Evolutionary conservation across 2,113 vertebrate genomes (phyloP).

Genomic region (Chloropsis cyanopogon): DNA sequence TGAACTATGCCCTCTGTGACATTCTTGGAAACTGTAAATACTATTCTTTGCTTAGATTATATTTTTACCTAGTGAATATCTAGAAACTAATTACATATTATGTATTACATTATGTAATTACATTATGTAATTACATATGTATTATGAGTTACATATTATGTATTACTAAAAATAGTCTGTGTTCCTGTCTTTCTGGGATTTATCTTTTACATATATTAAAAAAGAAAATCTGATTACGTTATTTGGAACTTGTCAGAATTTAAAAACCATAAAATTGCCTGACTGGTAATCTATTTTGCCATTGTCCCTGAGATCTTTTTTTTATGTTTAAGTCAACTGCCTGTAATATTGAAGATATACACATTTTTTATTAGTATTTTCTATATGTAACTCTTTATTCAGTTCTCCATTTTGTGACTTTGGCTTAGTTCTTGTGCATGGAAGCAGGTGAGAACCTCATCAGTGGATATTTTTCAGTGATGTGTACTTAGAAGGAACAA

Average conservation of each 20-base stretch:
- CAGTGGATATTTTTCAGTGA: neutral
- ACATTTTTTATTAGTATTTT: neutral
- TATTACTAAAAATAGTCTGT: neutral
- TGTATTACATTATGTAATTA: no score
- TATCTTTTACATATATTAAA: neutral
- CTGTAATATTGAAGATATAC: neutral
- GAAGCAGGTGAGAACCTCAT: neutral
- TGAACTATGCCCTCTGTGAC: neutral
- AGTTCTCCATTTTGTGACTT: neutral
- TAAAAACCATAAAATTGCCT: neutral
- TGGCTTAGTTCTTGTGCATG: neutral
- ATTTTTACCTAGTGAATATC: neutral
- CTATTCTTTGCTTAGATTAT: neutral
- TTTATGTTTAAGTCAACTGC: neutral
- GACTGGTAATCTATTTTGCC: neutral
- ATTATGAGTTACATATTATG: neutral
- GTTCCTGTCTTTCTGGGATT: neutral
- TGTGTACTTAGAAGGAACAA: neutral
- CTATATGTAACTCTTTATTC: neutral
- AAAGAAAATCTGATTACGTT: neutral
- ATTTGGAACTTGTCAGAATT: neutral
- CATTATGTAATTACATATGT: no score
- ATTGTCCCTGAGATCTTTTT: neutral
- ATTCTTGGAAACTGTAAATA: neutral
- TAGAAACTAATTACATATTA: neutral